phyloP scores from a whole-genome alignment of 2,888 invertebrate genomes.

The Phorcus lineatus region DNA sequence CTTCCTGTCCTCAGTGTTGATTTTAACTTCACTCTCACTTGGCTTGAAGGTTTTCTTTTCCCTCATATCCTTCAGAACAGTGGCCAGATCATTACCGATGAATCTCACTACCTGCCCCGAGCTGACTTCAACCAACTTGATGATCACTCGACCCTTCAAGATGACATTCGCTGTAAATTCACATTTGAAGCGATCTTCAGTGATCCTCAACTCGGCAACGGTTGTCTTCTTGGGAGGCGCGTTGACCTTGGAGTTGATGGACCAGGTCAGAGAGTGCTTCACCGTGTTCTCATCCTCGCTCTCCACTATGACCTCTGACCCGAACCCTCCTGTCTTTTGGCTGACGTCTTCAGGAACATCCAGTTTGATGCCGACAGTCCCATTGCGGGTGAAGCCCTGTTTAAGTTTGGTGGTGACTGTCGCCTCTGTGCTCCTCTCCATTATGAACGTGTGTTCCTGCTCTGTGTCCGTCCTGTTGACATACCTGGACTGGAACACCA shows the following conservation, averaged over 20 bases:
- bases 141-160: not conserved
- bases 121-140: not conserved
- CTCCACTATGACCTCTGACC: not conserved
- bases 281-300: conserved; percentile 4
- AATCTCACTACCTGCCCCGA: not conserved
- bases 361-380: not conserved
- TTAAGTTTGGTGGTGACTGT: not conserved
- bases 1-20: not conserved
- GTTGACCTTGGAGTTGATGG: conserved; percentile 1
- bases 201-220: not conserved
- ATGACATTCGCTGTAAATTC: not conserved
- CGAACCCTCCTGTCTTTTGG: not conserved
- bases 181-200: not conserved
- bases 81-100: not conserved
- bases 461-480: not conserved
- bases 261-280: not conserved
- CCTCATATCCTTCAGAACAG: not conserved
- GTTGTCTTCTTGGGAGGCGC: not conserved
- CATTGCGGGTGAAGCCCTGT: not conserved
- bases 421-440: not conserved
- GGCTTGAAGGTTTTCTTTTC: not conserved
- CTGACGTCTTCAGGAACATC: not conserved
- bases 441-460: not conserved
- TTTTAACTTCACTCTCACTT: not conserved
- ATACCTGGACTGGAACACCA: not conserved